A percentile compares a stretch with the other conserved stretches of the same genome.
Evolutionary conservation across 1,140 invertebrate species (phyloP).

Genomic region (Hyposmocoma kahamanoa): DNA sequence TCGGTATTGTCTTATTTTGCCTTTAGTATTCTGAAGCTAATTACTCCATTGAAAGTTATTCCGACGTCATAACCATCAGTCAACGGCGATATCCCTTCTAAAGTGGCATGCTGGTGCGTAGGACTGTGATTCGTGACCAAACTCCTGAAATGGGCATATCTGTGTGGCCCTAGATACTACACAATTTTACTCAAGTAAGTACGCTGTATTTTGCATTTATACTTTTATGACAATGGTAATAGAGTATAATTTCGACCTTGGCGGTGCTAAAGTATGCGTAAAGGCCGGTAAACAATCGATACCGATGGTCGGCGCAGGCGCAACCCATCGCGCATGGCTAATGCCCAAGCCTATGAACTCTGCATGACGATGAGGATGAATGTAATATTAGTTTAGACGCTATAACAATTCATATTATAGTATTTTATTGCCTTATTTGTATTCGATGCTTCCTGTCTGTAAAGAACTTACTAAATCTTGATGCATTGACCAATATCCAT

Average conservation of each 20-base stretch:
- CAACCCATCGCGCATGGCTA: constrained; percentile 53
- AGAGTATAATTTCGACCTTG: constrained; percentile 30
- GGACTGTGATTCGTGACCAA: constrained; percentile 57
- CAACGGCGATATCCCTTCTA: constrained; percentile 56
- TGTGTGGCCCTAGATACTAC: constrained; percentile 28
- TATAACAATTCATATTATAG: constrained; percentile 52
- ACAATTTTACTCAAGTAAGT: too few relatives aligned
- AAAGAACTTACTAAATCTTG: too few relatives aligned
- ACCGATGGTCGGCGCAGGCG: constrained; percentile 34
- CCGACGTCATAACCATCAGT: constrained; percentile 64
- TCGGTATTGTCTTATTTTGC: constrained; percentile 35
- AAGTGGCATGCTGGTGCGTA: constrained; percentile 45
- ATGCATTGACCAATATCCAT: too few relatives aligned
- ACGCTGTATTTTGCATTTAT: not conserved
- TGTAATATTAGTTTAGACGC: constrained; percentile 33
- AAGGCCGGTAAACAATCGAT: constrained; percentile 59
- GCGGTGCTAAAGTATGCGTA: constrained; percentile 21
- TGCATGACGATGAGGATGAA: constrained; percentile 57
- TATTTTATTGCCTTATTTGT: constrained; percentile 55
- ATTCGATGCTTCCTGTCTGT: constrained; percentile 48
- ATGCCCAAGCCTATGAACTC: constrained; percentile 44
- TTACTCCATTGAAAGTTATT: constrained; percentile 68
- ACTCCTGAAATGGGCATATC: constrained; percentile 62
- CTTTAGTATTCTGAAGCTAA: constrained; percentile 56
- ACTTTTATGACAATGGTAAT: constrained; percentile 25